phyloP scores from a whole-genome alignment of 2,797 vertebrate species.

The Gymnopithys bicolor region DNA sequence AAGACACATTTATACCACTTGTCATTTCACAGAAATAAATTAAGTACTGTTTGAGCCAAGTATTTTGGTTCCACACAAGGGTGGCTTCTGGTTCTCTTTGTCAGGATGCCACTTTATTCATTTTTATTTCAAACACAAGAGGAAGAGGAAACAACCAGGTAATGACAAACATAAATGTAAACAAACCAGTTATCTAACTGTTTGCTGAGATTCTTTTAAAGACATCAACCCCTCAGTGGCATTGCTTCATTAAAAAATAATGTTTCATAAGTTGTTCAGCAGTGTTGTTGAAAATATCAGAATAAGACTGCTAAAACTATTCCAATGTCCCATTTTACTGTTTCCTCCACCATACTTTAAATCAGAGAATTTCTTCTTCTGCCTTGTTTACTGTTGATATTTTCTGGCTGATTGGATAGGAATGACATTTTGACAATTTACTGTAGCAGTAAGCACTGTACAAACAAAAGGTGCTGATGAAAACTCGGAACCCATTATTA shows the following conservation, averaged over 20 bases:
- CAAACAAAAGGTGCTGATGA: slow-evolving; percentile 96
- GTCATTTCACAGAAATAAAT: slow-evolving; percentile 79
- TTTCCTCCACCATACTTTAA: slow-evolving; percentile 71
- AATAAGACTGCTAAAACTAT: slow-evolving; percentile 32
- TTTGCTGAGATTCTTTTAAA: background rate
- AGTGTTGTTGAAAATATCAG: slow-evolving; percentile 50
- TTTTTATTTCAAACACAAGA: slow-evolving; percentile 77
- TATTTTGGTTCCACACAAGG: slow-evolving; percentile 74
- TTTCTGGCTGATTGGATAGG: slow-evolving; percentile 85
- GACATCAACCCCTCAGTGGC: slow-evolving; percentile 5
- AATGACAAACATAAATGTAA: background rate
- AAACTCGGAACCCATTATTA: slow-evolving; percentile 93
- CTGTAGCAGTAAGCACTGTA: slow-evolving; percentile 86
- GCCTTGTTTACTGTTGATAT: slow-evolving; percentile 86
- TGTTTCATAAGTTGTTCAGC: slow-evolving; percentile 42
- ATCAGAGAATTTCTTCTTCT: slow-evolving; percentile 82
- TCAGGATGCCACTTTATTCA: slow-evolving; percentile 74
- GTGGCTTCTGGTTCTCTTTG: slow-evolving; percentile 74
- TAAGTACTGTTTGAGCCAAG: slow-evolving; percentile 77
- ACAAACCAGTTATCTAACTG: slow-evolving; percentile 23
- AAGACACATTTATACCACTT: slow-evolving; percentile 75
- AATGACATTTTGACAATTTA: slow-evolving; percentile 92
- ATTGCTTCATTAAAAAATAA: slow-evolving; percentile 71
- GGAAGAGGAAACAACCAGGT: slow-evolving; percentile 1
- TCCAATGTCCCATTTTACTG: slow-evolving; percentile 48